Base-by-base conservation (phyloP, 2,888 invertebrate species). In the Noctua janthina region DNA sequence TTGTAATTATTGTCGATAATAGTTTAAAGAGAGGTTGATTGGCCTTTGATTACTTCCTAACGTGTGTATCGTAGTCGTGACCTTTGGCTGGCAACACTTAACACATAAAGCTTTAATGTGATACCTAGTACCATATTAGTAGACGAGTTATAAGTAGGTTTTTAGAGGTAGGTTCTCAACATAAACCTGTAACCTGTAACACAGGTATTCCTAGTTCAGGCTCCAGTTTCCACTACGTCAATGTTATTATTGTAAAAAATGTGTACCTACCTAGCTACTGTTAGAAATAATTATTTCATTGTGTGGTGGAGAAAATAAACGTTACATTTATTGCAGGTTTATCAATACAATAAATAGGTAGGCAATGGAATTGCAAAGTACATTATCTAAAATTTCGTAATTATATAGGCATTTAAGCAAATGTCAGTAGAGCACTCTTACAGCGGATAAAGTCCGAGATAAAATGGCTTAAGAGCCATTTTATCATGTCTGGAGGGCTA, bases 41-140 rank as follows among this genome's bases (percentile, higher is more conserved):
- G 95, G 93, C 94, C 94, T 93, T 83, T 94, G 93, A 95, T 95
- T 94, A 94, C 95, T 96, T 96, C 96, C 96, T 96, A 94, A 94
- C 92, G 87, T 92, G 90, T 91, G 89, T 87, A 74, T 15, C 75
- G 88, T 91, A 91, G 90, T 92, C 89, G 81, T 94, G 95, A 95
- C 95, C 95, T 95, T 93, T 93, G 66, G 8, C 70, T 69, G 17
- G 64, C 68, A 76, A 77, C 70, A 67, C 67, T 59, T 76, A 54
- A 76, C 67, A 74, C 49, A 49, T 78, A 69, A 56, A 67, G 62
- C 64, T 39, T 54, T n/a, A 29, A 71, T 62, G 29, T 64, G 29
- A 59, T 69, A 78, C 76, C 72, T 62, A 39, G 39, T 39, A n/a
- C n/a, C 23, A 43, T 62, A 87, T 79, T 73, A 51, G 67, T 81